Evolutionary conservation across 2,888 invertebrate species (phyloP).

Genomic region (Cheilosia pagana): DNA sequence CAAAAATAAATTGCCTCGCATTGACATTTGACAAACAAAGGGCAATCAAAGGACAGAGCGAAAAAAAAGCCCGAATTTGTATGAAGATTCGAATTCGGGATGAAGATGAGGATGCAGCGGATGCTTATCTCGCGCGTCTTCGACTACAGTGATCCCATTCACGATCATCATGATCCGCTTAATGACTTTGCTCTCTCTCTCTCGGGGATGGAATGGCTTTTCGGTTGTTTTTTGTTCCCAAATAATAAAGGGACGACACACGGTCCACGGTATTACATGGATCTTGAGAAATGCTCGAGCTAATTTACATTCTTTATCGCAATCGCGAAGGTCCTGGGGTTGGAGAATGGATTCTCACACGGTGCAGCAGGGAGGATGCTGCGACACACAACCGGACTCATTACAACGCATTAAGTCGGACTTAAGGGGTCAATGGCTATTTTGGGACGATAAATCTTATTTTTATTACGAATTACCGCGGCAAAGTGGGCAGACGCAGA

Average conservation of each 20-base stretch:
- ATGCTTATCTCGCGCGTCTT: constrained; percentile 63
- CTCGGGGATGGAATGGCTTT: constrained; percentile 18
- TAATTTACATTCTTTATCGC: constrained; percentile 71
- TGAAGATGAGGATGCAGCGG: constrained; percentile 11
- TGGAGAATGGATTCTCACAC: constrained; percentile 57
- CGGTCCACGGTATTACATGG: constrained; percentile 59
- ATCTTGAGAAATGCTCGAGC: constrained; percentile 47
- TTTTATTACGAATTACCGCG: constrained; percentile 72
- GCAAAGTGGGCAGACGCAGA: constrained; percentile 71
- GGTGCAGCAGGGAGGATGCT: constrained; percentile 12
- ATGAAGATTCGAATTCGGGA: constrained; percentile 36
- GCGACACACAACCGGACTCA: constrained; percentile 53
- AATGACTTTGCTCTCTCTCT: constrained; percentile 45
- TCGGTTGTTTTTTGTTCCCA: constrained; percentile 15
- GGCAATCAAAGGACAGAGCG: constrained; percentile 55
- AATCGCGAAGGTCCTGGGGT: constrained; percentile 54
- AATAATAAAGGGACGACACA: constrained; percentile 32
- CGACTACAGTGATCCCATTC: constrained; percentile 35
- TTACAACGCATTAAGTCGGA: constrained; percentile 58
- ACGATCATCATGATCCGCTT: constrained; percentile 64
- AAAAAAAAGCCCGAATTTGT: constrained; percentile 59
- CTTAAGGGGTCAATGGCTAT: constrained; percentile 72
- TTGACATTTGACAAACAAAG: constrained; percentile 74
- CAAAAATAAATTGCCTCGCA: constrained; percentile 12
- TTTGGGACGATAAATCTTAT: constrained; percentile 70